Percentiles rank a stretch among this genome's conserved stretches.
These are phyloP conservation scores for Pentalonia nigronervosa DNA, from an alignment of 1,140 invertebrate genomes.

Conservation along the genomic window DNA sequence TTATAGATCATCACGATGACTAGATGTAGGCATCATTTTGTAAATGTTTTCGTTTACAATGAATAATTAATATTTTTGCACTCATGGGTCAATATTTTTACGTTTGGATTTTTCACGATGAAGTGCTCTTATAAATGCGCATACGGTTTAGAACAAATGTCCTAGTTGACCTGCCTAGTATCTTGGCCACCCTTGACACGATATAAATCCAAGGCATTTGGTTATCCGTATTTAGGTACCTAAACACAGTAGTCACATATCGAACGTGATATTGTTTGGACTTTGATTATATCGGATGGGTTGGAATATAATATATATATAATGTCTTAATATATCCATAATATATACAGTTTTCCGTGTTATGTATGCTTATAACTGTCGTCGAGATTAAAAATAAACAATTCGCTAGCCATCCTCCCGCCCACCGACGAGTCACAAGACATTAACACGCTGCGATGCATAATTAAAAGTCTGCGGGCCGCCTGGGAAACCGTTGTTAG, in stretches of 20 bases:
- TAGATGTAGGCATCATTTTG: not conserved
- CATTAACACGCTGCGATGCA: not conserved
- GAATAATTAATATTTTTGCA: no score
- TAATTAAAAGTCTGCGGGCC: not conserved
- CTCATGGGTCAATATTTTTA: no score
- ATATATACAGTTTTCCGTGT: not conserved
- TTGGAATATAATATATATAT: not conserved
- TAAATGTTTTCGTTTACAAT: not conserved
- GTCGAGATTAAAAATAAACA: not conserved
- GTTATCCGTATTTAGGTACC: not conserved
- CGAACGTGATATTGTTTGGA: no score
- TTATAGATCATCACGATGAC: not conserved
- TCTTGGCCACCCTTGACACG: not conserved
- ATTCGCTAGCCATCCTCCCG: not conserved
- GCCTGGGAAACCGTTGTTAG: not conserved
- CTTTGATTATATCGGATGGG: not conserved
- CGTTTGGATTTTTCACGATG: no score
- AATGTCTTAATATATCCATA: not conserved
- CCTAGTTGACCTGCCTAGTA: no score
- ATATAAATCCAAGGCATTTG: not conserved
- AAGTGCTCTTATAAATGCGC: no score
- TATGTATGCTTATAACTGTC: not conserved
- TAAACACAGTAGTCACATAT: not conserved
- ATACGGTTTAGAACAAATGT: no score
- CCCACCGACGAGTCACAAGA: not conserved